These are phyloP conservation scores for Rutilus rutilus DNA, from an alignment of 2,113 vertebrate species.

Conservation along the genomic window DNA sequence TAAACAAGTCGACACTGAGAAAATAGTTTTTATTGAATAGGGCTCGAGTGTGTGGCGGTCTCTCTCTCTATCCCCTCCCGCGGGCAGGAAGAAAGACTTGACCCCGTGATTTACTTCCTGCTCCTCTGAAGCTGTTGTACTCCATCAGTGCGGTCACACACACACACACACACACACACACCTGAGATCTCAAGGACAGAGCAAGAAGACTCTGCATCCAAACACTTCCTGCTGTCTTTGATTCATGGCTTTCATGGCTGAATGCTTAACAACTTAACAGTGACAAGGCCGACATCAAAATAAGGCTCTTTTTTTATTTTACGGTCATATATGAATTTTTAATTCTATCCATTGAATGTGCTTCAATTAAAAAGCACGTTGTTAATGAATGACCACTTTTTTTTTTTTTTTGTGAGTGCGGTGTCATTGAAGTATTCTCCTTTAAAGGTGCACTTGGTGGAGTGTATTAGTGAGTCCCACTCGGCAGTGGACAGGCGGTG, in stretches of 20 bases:
- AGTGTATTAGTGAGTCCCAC: slow-evolving; percentile 59
- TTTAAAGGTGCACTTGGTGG: slow-evolving; percentile 42
- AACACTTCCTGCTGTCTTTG: slow-evolving; percentile 63
- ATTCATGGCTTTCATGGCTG: slow-evolving; percentile 64
- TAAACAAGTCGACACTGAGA: slow-evolving; percentile 54
- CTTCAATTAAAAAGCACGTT: slow-evolving; percentile 12
- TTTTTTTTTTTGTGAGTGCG: neutral
- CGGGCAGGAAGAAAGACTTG: slow-evolving; percentile 54
- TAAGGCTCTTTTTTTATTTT: neutral
- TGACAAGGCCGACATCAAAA: slow-evolving; percentile 33
- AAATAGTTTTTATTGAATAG: slow-evolving; percentile 59
- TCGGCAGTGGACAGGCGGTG: slow-evolving; percentile 55
- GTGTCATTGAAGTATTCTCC: slow-evolving; percentile 36
- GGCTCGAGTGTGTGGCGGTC: neutral
- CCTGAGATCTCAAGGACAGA: slow-evolving; percentile 58
- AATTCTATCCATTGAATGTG: neutral
- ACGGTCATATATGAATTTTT: neutral
- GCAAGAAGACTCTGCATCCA: slow-evolving; percentile 30
- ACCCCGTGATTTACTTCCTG: slow-evolving; percentile 69
- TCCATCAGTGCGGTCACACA: slow-evolving; percentile 63
- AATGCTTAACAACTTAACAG: slow-evolving; percentile 55
- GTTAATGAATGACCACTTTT: neutral
- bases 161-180: slow-evolving; percentile 52
- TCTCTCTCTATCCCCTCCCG: slow-evolving; percentile 29
- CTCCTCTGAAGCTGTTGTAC: slow-evolving; percentile 56